Evolutionary conservation across 2,888 invertebrate genomes (phyloP), one percentile per base, ranked within the genome.

Genomic region (Orchesellides sinensis): DNA sequence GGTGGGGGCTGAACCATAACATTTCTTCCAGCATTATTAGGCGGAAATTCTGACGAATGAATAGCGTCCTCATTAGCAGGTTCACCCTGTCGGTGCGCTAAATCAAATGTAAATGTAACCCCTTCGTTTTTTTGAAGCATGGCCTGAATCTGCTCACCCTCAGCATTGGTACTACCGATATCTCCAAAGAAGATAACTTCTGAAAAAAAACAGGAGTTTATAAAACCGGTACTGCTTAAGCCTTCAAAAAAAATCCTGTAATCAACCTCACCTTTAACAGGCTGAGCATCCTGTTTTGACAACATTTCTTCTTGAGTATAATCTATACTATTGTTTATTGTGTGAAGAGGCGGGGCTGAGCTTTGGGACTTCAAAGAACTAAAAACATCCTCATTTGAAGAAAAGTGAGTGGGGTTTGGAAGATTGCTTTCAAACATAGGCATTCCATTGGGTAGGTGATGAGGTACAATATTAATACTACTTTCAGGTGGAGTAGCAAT

Each of bases 91-190:
- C 21, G 65, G 12, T 72, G 56, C 19, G 35, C 73, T 19, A 73
- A 12, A 32, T 81, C 80, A 17, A 84, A 77, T 27, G 80, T 81
- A 35, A 84, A 84, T 1, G 80, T 80, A 0, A 84, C 84, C 1
- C 84, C 84, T 63, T 80, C 75, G 49, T 84, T 84, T 25, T 84
- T 84, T 23, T 77, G 63, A 4, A 84, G 72, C 84, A 84, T 84
- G 2, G 78, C 72, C 19, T 84, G 75, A 19, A 84, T 84, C 1
- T 75, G 74, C n/a, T 80, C 77, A 4, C 80, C 84, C 12, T 84
- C 84, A 3, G 80, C 32, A 61, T 66, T 80, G 12, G 70, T 40
- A n/a, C 70, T 66, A 4, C 80, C 80, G 25, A 80, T 80, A 10
- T 80, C 84, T 29, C 84, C 84, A 84, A 84, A 84, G 45, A 84